Evolutionary conservation across 2,113 vertebrate species (phyloP).

Genomic region (Sitta europaea): DNA sequence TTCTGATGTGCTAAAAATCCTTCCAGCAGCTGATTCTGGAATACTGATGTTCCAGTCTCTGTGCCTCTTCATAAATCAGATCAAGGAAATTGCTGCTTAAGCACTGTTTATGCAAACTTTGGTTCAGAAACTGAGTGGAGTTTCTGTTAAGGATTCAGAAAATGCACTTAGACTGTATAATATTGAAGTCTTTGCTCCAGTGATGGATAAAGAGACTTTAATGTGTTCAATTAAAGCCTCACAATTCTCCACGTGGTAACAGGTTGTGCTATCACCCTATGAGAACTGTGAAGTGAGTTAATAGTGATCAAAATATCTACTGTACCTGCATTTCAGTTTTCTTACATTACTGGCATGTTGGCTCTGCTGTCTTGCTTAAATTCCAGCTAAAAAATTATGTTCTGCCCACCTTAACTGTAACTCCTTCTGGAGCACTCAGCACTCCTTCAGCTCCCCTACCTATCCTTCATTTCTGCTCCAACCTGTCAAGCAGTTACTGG

Average conservation of each 20-base stretch:
- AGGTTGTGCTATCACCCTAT: neutral
- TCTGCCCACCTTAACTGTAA: neutral
- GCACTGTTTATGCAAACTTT: neutral
- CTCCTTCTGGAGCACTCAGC: neutral
- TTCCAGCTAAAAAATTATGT: neutral
- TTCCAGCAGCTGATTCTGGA: neutral
- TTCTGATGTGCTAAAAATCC: neutral
- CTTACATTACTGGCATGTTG: neutral
- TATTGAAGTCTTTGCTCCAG: neutral
- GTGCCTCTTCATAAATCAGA: neutral
- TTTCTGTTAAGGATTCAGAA: neutral
- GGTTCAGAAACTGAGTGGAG: neutral
- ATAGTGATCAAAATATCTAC: constrained; percentile 11
- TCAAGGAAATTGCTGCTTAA: constrained; percentile 5
- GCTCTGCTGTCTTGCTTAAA: neutral
- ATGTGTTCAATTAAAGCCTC: constrained; percentile 15
- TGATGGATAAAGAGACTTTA: neutral
- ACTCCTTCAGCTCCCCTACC: neutral
- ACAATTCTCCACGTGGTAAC: neutral
- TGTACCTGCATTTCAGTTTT: neutral
- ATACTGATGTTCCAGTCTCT: neutral
- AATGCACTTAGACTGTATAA: neutral
- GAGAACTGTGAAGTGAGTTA: neutral
- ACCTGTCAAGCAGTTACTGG: neutral
- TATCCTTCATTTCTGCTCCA: neutral